Conservation (phyloP, 2,113 vertebrate genomes). For the Scortum barcoo region DNA sequence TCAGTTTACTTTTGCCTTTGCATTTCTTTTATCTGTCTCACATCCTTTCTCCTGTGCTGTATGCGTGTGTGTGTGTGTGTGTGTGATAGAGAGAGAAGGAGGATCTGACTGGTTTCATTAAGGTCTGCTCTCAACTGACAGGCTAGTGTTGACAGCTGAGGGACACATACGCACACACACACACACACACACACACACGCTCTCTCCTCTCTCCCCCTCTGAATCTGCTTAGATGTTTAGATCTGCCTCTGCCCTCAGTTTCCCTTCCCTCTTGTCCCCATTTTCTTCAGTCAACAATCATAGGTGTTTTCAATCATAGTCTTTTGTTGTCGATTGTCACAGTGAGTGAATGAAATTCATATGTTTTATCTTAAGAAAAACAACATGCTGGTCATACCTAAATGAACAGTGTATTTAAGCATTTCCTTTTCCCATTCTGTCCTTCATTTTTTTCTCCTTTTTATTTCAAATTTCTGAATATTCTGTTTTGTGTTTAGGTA, state of each 20-base stretch:
- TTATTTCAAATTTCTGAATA: neutral
- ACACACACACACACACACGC: neutral
- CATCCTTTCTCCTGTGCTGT: neutral
- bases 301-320: neutral
- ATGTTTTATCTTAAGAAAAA: neutral
- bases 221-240: neutral
- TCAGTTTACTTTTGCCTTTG: constrained; percentile 33
- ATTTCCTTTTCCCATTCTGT: neutral
- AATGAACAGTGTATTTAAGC: neutral
- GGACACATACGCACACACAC: constrained; percentile 11
- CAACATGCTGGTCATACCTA: neutral
- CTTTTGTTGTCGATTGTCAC: neutral
- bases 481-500: neutral
- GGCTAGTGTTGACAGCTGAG: constrained; percentile 39
- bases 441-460: neutral
- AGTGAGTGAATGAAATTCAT: neutral
- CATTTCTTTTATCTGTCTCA: constrained; percentile 47
- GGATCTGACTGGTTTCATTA: constrained; percentile 47
- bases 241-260: neutral
- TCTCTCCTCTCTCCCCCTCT: neutral
- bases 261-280: neutral
- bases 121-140: constrained; percentile 1
- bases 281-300: neutral
- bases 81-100: neutral
- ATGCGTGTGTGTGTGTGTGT: neutral